Evolutionary conservation across 2,113 vertebrate species (phyloP), one percentile per base, ranked within the genome.

Genomic region (Barbus barbus): DNA sequence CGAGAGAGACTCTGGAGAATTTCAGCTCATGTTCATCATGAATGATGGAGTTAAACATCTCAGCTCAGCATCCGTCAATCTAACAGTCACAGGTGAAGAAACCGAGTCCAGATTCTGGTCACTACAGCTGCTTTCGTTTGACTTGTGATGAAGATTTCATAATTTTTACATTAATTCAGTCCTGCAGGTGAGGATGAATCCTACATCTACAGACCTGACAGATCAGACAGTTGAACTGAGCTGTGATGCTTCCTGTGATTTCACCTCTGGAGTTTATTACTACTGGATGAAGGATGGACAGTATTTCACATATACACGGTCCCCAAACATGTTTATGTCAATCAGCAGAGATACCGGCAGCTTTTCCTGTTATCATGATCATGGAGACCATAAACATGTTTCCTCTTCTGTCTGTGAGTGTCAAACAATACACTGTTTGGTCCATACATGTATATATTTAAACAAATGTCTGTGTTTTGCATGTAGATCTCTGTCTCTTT

Each of bases 1-100:
- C 78, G 83, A 75, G 80, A 65, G 26, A 82, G 86, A 87, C 73
- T 33, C 83, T 36, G 86, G 86, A 33, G 75, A 87, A 83, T 87
- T 85, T 81, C 48, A 28, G 28, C 72, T 88, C 71, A 18, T 85
- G 76, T 26, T 83, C 26, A 28, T 88, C 36, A 86, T 73, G 14
- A 33, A 69, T 8, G 61, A 83, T 48, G 81, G 71, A 83, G 60
- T 24, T 44, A 77, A 72, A 61, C 44, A 16, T 38, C 5, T 48
- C 69, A 58, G 75, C 36, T 71, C 76, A 74, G 2, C 6, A 26
- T 60, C 46, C n/a, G 3, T 86, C 63, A 71, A 1, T 76, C 48
- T 87, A 73, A 78, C 65, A 60, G 81, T 87, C 74, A 83, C 82
- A 80, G 77, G 85, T 86, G 71, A 83, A 56, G 71, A 83, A 56